Conservation (phyloP, 2,113 vertebrate species). For the Periophthalmodon schlosseri region DNA sequence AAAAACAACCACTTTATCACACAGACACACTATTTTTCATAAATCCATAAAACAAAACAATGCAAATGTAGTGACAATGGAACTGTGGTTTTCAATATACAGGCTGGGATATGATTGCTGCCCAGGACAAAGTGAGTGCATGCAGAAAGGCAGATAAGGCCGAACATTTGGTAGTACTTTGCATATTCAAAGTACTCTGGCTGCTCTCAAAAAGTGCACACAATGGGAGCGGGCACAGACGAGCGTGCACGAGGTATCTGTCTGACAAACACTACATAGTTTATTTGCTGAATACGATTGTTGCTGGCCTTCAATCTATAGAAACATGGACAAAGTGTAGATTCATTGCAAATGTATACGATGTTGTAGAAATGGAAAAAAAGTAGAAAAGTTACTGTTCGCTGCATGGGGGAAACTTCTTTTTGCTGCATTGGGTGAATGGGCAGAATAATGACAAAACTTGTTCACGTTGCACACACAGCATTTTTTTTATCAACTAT, state of each 20-base stretch:
- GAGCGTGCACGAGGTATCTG: slow-evolving; percentile 28
- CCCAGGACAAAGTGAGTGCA: slow-evolving; percentile 7
- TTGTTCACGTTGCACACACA: not conserved
- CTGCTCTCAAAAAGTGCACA: slow-evolving; percentile 38
- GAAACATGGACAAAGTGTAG: not conserved
- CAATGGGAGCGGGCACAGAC: not conserved
- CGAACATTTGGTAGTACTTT: slow-evolving; percentile 51
- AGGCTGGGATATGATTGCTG: slow-evolving; percentile 20
- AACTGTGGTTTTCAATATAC: slow-evolving; percentile 23
- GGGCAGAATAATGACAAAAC: not conserved
- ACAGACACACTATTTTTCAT: slow-evolving; percentile 17
- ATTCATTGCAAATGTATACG: not conserved
- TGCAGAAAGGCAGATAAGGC: slow-evolving; percentile 40
- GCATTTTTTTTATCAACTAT: not conserved
- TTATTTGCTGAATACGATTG: slow-evolving; percentile 13
- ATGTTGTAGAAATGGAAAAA: not conserved
- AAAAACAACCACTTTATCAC: slow-evolving; percentile 26
- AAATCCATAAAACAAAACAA: slow-evolving; percentile 26
- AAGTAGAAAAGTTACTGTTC: not conserved
- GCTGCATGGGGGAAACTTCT: not conserved
- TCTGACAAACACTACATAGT: slow-evolving; percentile 5
- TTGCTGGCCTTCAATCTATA: slow-evolving; percentile 23
- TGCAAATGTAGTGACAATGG: slow-evolving; percentile 25
- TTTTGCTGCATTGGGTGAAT: not conserved
- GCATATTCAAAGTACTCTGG: slow-evolving; percentile 54